Evolutionary conservation across 2,113 vertebrate species (phyloP).

Genomic region (Rhabdornis inornatus): DNA sequence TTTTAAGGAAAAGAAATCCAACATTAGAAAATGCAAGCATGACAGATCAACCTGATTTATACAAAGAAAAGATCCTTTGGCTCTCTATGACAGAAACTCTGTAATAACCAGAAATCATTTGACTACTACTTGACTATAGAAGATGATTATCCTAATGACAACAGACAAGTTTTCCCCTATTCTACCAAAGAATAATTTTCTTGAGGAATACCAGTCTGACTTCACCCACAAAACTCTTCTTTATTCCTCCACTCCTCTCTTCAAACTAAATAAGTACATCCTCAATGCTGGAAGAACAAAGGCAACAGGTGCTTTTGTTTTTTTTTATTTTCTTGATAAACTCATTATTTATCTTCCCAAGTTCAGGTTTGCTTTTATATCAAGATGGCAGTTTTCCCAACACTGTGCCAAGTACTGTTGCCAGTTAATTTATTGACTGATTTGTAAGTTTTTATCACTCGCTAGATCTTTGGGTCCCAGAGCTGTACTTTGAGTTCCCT

Average conservation of each 20-base stretch:
- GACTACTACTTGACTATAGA: background rate
- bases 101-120: background rate
- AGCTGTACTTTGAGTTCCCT: background rate
- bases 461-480: background rate
- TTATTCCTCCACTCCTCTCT: background rate
- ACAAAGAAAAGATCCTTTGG: background rate
- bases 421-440: background rate
- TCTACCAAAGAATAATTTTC: background rate
- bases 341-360: background rate
- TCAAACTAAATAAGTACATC: background rate
- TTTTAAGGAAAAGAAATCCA: background rate
- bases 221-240: background rate
- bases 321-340: background rate
- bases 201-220: background rate
- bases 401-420: background rate
- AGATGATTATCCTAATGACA: background rate
- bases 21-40: background rate
- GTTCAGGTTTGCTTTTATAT: background rate
- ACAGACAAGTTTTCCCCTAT: background rate
- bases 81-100: background rate
- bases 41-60: background rate
- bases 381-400: background rate
- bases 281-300: background rate
- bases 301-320: background rate
- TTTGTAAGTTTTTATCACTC: background rate